Base-by-base conservation (phyloP, 2,113 vertebrate species). In the Colaptes auratus region DNA sequence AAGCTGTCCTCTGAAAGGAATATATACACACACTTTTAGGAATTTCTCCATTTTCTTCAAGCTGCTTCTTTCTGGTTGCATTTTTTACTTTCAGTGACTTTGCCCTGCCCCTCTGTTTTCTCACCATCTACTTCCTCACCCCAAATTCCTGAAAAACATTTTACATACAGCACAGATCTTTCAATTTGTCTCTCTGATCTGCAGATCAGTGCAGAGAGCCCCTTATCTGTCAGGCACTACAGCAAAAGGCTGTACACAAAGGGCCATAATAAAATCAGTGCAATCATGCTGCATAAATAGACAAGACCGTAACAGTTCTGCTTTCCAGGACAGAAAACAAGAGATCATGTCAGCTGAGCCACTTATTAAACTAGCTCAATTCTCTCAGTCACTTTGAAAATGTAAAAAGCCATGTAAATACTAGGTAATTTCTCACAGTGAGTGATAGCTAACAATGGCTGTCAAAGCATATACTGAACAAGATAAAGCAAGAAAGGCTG, bases 261-360 rank as follows among this genome's bases (percentile, higher is more conserved):
- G 24, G 27, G 11, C 35, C 63, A 7, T 14, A 92, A 81, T n/a
- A 70, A 83, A 71, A 78, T 48, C 53, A 52, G 61, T 46, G 27
- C 15, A 56, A 67, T 75, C 42, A n/a, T 5, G 4, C n/a, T 55
- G 35, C 61, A 74, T 44, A 87, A 86, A 75, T 5, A 89, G 59
- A 24, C n/a, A 78, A 82, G 59, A 75, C 31, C 2, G 0, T 27
- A 87, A 60, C 30, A 87, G 44, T 59, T 82, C 52, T 73, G 64
- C 64, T 89, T 89, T 89, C 67, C 55, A 88, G 67, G 35, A 89
- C 79, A 91, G 33, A 91, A 90, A 78, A 52, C 36, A 75, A 64
- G 50, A 28, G 21, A 65, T 18, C 71, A 35, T n/a, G 78, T 86
- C 83, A 93, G 77, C 42, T 66, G 42, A 86, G 71, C 35, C 66